Conservation (phyloP, 92 coral and sea anemone species). For the Epizoanthus illoricatus region DNA sequence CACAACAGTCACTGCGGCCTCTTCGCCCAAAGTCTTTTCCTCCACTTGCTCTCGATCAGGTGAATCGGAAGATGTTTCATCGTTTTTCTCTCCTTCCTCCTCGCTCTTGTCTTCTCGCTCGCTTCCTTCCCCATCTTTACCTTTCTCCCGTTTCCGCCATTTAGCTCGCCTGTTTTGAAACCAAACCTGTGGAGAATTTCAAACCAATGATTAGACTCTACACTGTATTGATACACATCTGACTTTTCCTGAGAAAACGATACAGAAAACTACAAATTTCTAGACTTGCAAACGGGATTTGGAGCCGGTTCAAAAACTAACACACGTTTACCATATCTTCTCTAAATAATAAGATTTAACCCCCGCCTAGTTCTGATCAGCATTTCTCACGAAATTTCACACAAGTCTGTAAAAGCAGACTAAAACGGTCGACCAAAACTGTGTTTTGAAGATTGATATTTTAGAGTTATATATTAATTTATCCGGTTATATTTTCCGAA, state of each 20-base stretch:
- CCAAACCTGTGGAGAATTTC: slow-evolving; percentile 77
- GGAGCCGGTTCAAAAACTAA: too few species aligned
- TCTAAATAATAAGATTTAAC: too few species aligned
- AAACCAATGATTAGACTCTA: not conserved
- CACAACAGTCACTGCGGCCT: not conserved
- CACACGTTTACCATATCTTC: too few species aligned
- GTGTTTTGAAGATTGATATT: not conserved
- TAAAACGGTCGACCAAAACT: not conserved
- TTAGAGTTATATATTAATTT: not conserved
- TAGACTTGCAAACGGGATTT: too few species aligned
- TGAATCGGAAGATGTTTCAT: slow-evolving; percentile 26
- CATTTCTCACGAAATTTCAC: too few species aligned
- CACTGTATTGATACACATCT: not conserved
- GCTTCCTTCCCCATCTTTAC: slow-evolving; percentile 53
- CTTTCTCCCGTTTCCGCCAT: slow-evolving; percentile 94
- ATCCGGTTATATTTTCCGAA: not conserved
- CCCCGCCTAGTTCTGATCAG: too few species aligned
- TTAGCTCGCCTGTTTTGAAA: slow-evolving; percentile 98
- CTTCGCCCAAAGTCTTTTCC: not conserved
- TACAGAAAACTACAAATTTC: too few species aligned
- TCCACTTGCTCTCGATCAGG: slow-evolving; percentile 20
- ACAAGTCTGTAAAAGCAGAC: too few species aligned
- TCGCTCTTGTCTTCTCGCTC: slow-evolving; percentile 54
- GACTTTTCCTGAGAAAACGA: not conserved
- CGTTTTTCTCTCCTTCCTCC: slow-evolving; percentile 47